Evolutionary conservation across 2,113 vertebrate species (phyloP), one percentile per base, ranked within the genome.

Genomic region (Vulpes ferrilata): DNA sequence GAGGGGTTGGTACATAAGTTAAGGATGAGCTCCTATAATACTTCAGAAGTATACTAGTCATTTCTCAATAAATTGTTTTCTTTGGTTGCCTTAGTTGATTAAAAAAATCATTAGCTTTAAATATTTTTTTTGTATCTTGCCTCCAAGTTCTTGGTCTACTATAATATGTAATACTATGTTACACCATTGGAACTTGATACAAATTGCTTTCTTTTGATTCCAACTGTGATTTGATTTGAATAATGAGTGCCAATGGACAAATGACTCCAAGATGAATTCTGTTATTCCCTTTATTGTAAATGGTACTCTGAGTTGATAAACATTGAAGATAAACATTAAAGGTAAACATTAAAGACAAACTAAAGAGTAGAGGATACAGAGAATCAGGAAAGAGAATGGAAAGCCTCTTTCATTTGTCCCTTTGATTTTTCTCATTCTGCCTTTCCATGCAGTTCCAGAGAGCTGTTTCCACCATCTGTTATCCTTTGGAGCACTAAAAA

Each of bases 391-490:
- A 17, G 62, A 53, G 8, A 71, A 38, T 20, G 17, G 17, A 57
- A 83, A 23, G 7, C 10, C 30, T 88, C 35, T 67, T 53, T 88
- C 15, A 12, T 85, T 85, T 79, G 10, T 32, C 3, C 20, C n/a
- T 94, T 90, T 87, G 48, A 20, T 84, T 96, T 83, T 96, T 93
- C 55, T 64, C 85, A 71, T 11, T 90, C 27, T 85, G 22, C 22
- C 4, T 97, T 69, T 71, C 48, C 5, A 22, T 62, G 23, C 30
- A 76, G 53, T 78, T 32, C 6, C n/a, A 43, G 22, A 71, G 79
- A 88, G 7, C 13, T 84, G 1, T 96, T 87, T 85, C 43, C 8
- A 92, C 83, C 83, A 85, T 93, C 38, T 93, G 35, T 69, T 64
- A 62, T 48, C 12, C 27, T 94, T 23, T 67, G 51, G 83, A 55